A percentile compares a stretch with the other conserved stretches of the same genome.
Evolutionary conservation across 2,113 vertebrate genomes (phyloP).

Genomic region (Panthera uncia): DNA sequence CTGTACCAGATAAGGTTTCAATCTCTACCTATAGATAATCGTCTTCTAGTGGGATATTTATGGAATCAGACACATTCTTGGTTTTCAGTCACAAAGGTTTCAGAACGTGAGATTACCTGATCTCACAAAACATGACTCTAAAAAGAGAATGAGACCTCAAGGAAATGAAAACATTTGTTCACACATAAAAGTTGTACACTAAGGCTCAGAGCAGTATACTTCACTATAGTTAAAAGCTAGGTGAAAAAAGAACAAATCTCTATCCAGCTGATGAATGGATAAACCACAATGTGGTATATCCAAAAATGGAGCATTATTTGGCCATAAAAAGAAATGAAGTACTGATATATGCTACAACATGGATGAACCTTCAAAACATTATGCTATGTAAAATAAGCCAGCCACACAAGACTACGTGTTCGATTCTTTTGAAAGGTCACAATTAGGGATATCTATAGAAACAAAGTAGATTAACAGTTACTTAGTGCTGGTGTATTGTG

Average conservation of each 20-base stretch:
- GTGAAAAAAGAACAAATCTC: neutral
- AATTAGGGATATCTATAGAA: neutral
- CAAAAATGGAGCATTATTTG: neutral
- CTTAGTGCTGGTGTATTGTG: neutral
- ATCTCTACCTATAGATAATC: neutral
- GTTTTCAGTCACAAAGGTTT: neutral
- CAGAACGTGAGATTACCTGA: neutral
- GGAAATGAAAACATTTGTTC: neutral
- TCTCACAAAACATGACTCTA: neutral
- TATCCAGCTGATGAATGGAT: neutral
- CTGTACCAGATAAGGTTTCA: neutral
- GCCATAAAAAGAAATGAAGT: neutral
- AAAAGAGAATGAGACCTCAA: neutral
- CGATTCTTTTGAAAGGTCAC: neutral
- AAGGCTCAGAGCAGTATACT: neutral
- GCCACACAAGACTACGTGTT: neutral
- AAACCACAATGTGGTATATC: neutral
- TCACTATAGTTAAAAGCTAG: neutral
- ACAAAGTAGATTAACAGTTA: neutral
- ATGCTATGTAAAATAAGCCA: neutral
- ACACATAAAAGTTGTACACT: neutral
- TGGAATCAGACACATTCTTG: neutral
- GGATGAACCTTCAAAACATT: neutral
- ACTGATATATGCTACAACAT: neutral
- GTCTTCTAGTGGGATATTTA: neutral